Conservation (phyloP, 2,888 invertebrate species). For the Drosophila neotestacea region DNA sequence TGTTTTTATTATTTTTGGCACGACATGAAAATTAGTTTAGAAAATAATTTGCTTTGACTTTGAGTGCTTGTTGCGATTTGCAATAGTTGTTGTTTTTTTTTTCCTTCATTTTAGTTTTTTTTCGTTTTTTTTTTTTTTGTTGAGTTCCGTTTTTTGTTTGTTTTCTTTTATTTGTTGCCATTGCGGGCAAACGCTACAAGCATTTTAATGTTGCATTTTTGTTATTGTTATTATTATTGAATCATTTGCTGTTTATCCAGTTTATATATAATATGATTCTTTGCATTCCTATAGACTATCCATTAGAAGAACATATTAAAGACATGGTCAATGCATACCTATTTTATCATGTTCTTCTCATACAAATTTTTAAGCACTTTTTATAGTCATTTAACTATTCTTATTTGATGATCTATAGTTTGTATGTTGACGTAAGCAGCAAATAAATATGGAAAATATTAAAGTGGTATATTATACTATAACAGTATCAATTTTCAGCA, state of each 20-base stretch:
- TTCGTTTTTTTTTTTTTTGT: slow-evolving; percentile 1
- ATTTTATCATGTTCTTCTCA: neutral
- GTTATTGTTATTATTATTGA: slow-evolving; percentile 33
- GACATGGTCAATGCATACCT: neutral
- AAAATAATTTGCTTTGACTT: slow-evolving; percentile 80
- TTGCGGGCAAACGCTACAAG: slow-evolving; percentile 32
- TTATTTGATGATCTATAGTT: neutral
- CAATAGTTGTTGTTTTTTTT: slow-evolving; percentile 32
- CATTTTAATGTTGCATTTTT: slow-evolving; percentile 35
- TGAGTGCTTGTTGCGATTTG: slow-evolving; percentile 79
- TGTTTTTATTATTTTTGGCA: slow-evolving; percentile 79
- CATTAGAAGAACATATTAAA: neutral
- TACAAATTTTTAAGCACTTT: slow-evolving; percentile 3
- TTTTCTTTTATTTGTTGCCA: slow-evolving; percentile 57
- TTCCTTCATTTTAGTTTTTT: neutral
- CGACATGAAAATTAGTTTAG: slow-evolving; percentile 80
- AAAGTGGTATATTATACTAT: neutral
- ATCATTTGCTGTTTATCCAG: slow-evolving; percentile 45
- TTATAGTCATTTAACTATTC: neutral
- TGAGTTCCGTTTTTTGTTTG: slow-evolving; percentile 18
- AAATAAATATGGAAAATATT: no score
- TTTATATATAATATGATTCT: slow-evolving; percentile 3
- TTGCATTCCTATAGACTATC: neutral
- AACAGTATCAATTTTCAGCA: neutral
- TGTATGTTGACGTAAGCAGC: no score